A percentile compares a stretch with the other conserved stretches of the same genome.
These are phyloP conservation scores for Lymantria monacha DNA, from an alignment of 2,888 invertebrate genomes.

Conservation along the genomic window DNA sequence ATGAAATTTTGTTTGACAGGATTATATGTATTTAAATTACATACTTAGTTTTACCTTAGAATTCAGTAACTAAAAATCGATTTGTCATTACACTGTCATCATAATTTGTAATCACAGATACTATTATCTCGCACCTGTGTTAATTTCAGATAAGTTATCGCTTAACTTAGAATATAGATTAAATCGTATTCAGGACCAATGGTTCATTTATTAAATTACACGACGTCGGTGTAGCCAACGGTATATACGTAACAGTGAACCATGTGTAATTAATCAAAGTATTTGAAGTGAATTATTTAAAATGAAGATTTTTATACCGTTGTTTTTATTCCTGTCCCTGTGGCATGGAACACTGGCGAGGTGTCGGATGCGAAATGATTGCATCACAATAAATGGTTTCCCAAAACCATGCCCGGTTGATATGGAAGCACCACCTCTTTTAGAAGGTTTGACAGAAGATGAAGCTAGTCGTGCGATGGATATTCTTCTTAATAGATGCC, in stretches of 20 bases:
- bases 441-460: conserved; percentile 47
- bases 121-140: conserved; percentile 62
- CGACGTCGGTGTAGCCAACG: conserved; percentile 7
- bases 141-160: conserved; percentile 62
- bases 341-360: conserved; percentile 44
- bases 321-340: conserved; percentile 40
- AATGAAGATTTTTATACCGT: conserved; percentile 41
- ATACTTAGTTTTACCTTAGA: too few relatives aligned
- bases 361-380: conserved; percentile 61
- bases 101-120: conserved; percentile 17
- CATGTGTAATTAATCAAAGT: conserved; percentile 10
- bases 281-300: conserved; percentile 9
- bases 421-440: conserved; percentile 41
- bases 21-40: too few relatives aligned
- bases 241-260: conserved; percentile 3
- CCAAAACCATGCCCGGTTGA: conserved; percentile 50
- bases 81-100: too few relatives aligned
- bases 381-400: conserved; percentile 43
- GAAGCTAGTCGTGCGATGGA: conserved; percentile 53
- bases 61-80: too few relatives aligned
- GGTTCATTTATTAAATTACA: conserved; percentile 23
- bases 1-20: too few relatives aligned
- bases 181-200: conserved; percentile 10
- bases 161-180: conserved; percentile 37
- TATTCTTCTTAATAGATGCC: conserved; percentile 83